Base-by-base conservation (phyloP, 2,888 invertebrate genomes). In the Drosophila testacea region DNA sequence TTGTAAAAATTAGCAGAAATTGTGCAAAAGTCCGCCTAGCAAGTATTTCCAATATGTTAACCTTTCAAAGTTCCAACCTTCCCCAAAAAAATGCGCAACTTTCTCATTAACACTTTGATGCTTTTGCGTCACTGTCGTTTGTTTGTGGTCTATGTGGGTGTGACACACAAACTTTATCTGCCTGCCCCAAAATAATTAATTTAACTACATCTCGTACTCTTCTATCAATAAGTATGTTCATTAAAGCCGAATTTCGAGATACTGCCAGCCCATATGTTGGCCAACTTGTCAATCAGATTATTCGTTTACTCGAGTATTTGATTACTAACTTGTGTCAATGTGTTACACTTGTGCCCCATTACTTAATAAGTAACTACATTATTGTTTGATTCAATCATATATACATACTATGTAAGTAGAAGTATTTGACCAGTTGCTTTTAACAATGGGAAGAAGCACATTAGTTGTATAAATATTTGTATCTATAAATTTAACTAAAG, bases 291-390 rank as follows among this genome's bases (percentile, higher is more conserved):
- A 60, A 52, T 47, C 39, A 46, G 30, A 68, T 62, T 7, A 22
- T 48, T 36, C 22, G 32, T 32, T 32, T 6, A 6, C 32, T 32
- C 32, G 13, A 28, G 6, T 57, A 62, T 38, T 73, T 42, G 44
- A 67, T 51, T 59, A 32, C 39, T 44, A 57, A 75, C 48, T 62
- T 59, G 48, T 78, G 79, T 73, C 73, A 73, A 61, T 64, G 47
- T 34, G 56, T 6, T 39, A 48, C 11, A 55, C 16, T 55, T 55
- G 22, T 36, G 1, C n/a, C 44, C 52, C 30, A 16, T 48, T 7
- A 44, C 9, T 47, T 9, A 4, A 0, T 32, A 30, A 4, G 1
- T 38, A 30, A 34, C 10, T 39, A 9, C 30, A 9, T 9, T 41
- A 2, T n/a, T 16, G 30, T 52, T 52, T 52, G 11, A 13, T 6